These are phyloP conservation scores for Brachypalpus laphriformis DNA, from an alignment of 2,888 invertebrate species.

Conservation along the genomic window DNA sequence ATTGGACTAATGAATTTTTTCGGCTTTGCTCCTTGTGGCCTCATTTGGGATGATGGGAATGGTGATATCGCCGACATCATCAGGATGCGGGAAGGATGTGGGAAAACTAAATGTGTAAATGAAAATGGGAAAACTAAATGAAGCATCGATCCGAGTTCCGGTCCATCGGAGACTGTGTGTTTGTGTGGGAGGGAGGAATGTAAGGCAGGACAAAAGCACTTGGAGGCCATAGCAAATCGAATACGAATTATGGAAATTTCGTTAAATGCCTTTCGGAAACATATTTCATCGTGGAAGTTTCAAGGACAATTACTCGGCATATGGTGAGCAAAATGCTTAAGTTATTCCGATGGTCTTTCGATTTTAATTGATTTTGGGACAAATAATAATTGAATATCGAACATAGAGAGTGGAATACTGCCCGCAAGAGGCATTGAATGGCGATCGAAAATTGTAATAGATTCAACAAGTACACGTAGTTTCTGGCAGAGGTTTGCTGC, in stretches of 20 bases:
- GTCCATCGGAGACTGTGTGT: slow-evolving; percentile 5
- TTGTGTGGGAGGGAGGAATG: not conserved
- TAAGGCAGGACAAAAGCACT: not conserved
- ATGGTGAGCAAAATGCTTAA: slow-evolving; percentile 12
- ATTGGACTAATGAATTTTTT: slow-evolving; percentile 68
- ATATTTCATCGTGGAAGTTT: slow-evolving; percentile 12
- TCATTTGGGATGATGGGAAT: slow-evolving; percentile 14
- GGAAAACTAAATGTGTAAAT: slow-evolving; percentile 48
- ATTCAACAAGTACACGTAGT: too few relatives aligned
- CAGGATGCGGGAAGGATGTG: not conserved
- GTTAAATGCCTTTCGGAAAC: slow-evolving; percentile 42
- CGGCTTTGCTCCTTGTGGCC: slow-evolving; percentile 42
- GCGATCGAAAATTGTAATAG: too few relatives aligned
- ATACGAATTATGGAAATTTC: slow-evolving; percentile 64
- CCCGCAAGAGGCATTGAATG: too few relatives aligned
- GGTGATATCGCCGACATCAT: slow-evolving; percentile 9
- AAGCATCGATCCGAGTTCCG: slow-evolving; percentile 39
- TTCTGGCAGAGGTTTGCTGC: too few relatives aligned
- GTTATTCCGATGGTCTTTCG: slow-evolving; percentile 8
- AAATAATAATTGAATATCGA: slow-evolving; percentile 5
- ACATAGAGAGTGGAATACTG: not conserved
- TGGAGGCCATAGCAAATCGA: slow-evolving; percentile 39
- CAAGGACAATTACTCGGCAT: slow-evolving; percentile 31
- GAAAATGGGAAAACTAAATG: slow-evolving; percentile 60
- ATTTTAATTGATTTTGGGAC: slow-evolving; percentile 23